phyloP scores from a whole-genome alignment of 2,888 invertebrate species.

The Caenorhabditis japonica region DNA sequence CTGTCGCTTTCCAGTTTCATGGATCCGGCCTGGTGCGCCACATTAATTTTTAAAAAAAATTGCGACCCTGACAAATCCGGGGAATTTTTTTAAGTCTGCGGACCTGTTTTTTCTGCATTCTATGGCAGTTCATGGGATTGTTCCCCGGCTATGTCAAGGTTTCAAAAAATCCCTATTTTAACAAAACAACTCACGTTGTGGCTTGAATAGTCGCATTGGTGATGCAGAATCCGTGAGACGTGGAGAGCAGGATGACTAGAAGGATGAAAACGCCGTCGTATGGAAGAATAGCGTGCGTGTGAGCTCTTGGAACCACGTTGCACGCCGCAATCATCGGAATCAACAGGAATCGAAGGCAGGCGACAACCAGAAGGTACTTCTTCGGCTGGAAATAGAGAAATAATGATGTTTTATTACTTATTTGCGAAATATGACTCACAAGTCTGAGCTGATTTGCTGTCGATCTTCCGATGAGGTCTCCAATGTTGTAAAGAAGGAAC shows the following conservation, averaged over 20 bases:
- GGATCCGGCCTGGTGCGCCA: no score
- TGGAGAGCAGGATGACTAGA: slow-evolving; percentile 55
- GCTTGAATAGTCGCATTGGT: slow-evolving; percentile 57
- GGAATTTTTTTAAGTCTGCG: no score
- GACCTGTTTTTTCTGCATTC: no score
- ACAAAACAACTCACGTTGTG: slow-evolving; percentile 48
- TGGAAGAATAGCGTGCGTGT: slow-evolving; percentile 55
- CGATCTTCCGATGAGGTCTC: slow-evolving; percentile 59
- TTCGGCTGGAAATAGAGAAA: slow-evolving; percentile 32
- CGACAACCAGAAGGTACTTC: slow-evolving; percentile 38
- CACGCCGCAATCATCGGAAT: slow-evolving; percentile 61
- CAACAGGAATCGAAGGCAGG: slow-evolving; percentile 36
- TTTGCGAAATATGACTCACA: slow-evolving; percentile 29
- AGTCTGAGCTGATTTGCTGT: slow-evolving; percentile 46
- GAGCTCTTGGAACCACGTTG: slow-evolving; percentile 59
- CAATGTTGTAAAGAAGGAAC: slow-evolving; percentile 63
- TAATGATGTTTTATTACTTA: neutral
- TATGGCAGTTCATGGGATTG: no score
- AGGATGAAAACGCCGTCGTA: slow-evolving; percentile 64
- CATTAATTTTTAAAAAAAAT: no score
- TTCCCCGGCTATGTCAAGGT: no score
- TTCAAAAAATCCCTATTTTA: no score
- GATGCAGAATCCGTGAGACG: slow-evolving; percentile 61
- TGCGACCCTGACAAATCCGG: no score
- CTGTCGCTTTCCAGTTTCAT: no score